These are phyloP conservation scores for Microctenopoma lineatum DNA, from an alignment of 2,797 vertebrate species.

Conservation along the genomic window DNA sequence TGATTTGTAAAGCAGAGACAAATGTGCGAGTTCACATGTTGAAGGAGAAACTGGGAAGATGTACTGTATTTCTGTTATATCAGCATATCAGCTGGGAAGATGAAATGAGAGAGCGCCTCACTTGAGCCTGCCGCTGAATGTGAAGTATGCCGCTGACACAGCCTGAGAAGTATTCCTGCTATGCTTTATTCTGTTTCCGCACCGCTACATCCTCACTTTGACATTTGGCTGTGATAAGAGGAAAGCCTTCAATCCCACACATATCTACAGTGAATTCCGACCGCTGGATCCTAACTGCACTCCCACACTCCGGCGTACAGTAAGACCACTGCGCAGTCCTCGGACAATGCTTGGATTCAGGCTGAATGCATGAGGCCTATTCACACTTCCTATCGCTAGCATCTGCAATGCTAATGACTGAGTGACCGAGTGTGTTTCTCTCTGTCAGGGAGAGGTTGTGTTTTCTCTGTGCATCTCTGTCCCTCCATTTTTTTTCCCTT, in stretches of 20 bases:
- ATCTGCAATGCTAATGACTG: conserved; percentile 89
- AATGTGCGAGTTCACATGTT: conserved; percentile 8
- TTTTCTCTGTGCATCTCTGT: conserved; percentile 67
- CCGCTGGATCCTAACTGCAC: conserved; percentile 77
- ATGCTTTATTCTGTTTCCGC: conserved; percentile 82
- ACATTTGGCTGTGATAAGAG: conserved; percentile 86
- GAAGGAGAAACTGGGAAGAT: conserved; percentile 18
- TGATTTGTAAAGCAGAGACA: background rate
- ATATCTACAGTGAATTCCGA: conserved; percentile 80
- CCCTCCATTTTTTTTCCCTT: conserved; percentile 40
- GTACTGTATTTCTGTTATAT: conserved; percentile 34
- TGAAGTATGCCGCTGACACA: conserved; percentile 72
- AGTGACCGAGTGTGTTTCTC: conserved; percentile 56
- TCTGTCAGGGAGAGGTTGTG: conserved; percentile 50
- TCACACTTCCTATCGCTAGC: conserved; percentile 80
- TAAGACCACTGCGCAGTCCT: conserved; percentile 45
- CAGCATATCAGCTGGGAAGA: conserved; percentile 63
- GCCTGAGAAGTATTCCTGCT: conserved; percentile 78
- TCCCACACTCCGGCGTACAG: conserved; percentile 76
- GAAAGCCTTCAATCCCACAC: conserved; percentile 85
- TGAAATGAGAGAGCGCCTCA: conserved; percentile 49
- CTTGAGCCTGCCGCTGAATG: conserved; percentile 66
- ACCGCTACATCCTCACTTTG: conserved; percentile 81
- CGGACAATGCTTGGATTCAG: conserved; percentile 78
- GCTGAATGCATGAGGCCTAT: conserved; percentile 82